These are phyloP conservation scores for Sternotherus odoratus DNA, from an alignment of 2,797 vertebrate species.

Conservation along the genomic window DNA sequence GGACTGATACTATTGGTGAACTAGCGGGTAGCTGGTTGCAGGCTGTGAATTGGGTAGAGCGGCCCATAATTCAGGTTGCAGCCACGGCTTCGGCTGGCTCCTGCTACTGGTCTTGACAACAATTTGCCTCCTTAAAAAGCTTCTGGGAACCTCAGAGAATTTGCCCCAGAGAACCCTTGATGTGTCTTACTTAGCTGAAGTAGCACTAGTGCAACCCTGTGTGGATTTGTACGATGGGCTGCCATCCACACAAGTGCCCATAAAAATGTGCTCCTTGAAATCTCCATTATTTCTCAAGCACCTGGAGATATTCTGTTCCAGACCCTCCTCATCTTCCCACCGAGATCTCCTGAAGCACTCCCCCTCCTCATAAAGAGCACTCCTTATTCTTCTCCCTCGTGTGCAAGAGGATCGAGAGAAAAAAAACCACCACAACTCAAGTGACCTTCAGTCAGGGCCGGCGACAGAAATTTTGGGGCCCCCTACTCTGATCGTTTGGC, in stretches of 20 bases:
- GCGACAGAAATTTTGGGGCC: too few species aligned
- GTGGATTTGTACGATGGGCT: not conserved
- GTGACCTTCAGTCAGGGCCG: not conserved
- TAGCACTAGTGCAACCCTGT: not conserved
- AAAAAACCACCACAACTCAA: not conserved
- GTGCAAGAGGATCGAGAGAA: not conserved
- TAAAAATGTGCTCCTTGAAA: not conserved
- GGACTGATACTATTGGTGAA: not conserved
- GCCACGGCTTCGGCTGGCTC: not conserved
- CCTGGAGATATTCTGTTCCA: not conserved
- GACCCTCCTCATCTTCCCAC: fast-evolving
- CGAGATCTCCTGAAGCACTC: not conserved
- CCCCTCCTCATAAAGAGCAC: fast-evolving
- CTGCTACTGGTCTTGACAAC: not conserved
- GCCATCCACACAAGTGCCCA: not conserved
- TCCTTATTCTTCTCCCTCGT: not conserved
- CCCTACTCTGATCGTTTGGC: too few species aligned
- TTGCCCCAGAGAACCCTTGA: not conserved
- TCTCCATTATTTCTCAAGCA: not conserved
- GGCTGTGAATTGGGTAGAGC: not conserved
- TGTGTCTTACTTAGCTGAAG: not conserved
- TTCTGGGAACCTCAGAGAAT: not conserved
- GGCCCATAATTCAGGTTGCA: not conserved
- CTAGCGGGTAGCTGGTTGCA: not conserved
- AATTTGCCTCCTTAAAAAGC: not conserved